phyloP scores from a whole-genome alignment of 2,888 invertebrate species.

The Apeira syringaria region DNA sequence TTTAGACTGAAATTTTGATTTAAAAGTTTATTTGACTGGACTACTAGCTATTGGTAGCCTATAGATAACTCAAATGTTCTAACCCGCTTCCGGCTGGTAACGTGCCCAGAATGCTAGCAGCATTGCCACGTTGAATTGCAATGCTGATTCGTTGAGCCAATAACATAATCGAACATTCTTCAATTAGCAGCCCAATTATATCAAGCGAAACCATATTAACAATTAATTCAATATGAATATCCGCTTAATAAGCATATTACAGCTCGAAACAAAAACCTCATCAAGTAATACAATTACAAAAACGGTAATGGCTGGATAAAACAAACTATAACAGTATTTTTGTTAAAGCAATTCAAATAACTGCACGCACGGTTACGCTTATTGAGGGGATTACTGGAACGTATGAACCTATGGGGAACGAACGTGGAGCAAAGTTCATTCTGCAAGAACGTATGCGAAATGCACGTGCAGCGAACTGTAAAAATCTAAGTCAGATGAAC shows the following conservation, averaged over 20 bases:
- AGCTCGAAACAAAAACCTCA: conserved; percentile 33
- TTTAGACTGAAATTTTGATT: no score
- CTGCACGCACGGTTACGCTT: conserved; percentile 68
- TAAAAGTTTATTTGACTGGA: no score
- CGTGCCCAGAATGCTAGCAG: no score
- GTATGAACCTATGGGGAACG: conserved; percentile 47
- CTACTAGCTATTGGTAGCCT: no score
- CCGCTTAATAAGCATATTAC: conserved; percentile 17
- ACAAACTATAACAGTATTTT: conserved; percentile 57
- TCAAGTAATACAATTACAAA: conserved; percentile 42
- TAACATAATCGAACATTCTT: no score
- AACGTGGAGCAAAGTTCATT: conserved; percentile 26
- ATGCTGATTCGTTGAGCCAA: no score
- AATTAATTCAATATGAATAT: conserved; percentile 2
- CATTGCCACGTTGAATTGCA: no score
- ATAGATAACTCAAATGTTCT: no score
- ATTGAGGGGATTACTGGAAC: conserved; percentile 66
- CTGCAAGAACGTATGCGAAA: background rate
- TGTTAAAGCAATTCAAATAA: conserved; percentile 67
- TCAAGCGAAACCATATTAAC: no score
- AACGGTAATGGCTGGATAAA: conserved; percentile 48
- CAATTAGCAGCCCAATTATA: no score
- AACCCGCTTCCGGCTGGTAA: no score
- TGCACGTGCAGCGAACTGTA: background rate
- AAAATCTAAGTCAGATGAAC: no score